These are phyloP conservation scores for Drosophila aldrichi DNA, from an alignment of 2,888 invertebrate genomes.

Conservation along the genomic window DNA sequence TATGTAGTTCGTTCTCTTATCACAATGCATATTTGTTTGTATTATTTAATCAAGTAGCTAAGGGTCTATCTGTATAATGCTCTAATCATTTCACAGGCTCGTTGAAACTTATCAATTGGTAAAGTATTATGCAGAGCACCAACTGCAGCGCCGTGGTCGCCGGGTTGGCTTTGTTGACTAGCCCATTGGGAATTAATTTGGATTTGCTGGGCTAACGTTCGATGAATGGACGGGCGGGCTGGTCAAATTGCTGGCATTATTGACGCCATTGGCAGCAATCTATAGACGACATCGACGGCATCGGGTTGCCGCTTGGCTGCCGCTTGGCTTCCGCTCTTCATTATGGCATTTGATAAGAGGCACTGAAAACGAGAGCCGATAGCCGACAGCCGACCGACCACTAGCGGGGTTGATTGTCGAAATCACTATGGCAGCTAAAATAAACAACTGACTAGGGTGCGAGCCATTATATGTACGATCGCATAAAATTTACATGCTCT, in stretches of 20 bases:
- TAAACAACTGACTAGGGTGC: conserved; percentile 52
- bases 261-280: conserved; percentile 74
- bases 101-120: conserved; percentile 54
- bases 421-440: conserved; percentile 45
- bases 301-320: conserved; percentile 60
- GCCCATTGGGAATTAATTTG: conserved; percentile 76
- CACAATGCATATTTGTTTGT: conserved; percentile 3
- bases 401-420: conserved; percentile 39
- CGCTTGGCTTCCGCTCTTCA: conserved; percentile 74
- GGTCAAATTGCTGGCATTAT: conserved; percentile 70
- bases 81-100: conserved; percentile 47
- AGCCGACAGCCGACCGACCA: conserved; percentile 44
- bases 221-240: conserved; percentile 53
- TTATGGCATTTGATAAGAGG: conserved; percentile 66
- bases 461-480: conserved; percentile 1
- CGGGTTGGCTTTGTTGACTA: conserved; percentile 67
- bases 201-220: conserved; percentile 66
- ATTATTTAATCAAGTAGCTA: conserved; percentile 33
- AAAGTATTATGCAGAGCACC: conserved; percentile 46
- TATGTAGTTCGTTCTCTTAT: conserved; percentile 1
- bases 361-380: conserved; percentile 3
- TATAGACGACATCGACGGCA: conserved; percentile 79
- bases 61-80: conserved; percentile 19
- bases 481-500: conserved; percentile 44
- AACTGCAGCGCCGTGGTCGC: conserved; percentile 28